Conservation (phyloP, 2,113 vertebrate species). For the Brienomyrus brachyistius region DNA sequence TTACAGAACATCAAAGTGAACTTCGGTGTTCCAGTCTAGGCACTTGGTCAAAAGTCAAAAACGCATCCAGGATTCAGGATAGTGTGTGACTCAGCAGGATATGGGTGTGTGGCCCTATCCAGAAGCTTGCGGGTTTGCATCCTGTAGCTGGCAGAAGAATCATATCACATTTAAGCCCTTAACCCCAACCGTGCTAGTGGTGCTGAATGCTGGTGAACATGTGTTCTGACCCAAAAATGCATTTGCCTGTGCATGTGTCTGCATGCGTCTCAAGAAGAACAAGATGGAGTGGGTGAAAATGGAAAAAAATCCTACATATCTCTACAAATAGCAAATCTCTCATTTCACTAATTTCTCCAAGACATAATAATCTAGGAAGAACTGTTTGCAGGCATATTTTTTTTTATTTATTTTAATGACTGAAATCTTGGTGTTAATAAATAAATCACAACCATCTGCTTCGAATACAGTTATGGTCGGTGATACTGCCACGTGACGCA, state of each 20-base stretch:
- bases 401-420: not conserved
- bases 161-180: not conserved
- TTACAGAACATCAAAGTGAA: not conserved
- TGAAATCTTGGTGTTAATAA: not conserved
- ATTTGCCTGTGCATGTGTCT: not conserved
- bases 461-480: constrained; percentile 17
- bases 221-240: not conserved
- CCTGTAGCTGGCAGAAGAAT: not conserved
- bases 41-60: not conserved
- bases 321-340: not conserved
- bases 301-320: not conserved
- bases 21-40: not conserved
- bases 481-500: constrained; percentile 31
- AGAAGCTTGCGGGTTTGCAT: not conserved
- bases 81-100: not conserved
- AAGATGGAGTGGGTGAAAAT: not conserved
- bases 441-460: constrained; percentile 18
- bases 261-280: not conserved
- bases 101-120: not conserved
- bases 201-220: not conserved
- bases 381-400: not conserved
- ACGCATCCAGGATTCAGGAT: not conserved
- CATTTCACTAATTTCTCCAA: not conserved
- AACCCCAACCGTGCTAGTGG: not conserved
- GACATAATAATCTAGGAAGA: not conserved